Evolutionary conservation across 2,113 vertebrate genomes (phyloP), one percentile per base, ranked within the genome.

Genomic region (Pandion haliaetus): DNA sequence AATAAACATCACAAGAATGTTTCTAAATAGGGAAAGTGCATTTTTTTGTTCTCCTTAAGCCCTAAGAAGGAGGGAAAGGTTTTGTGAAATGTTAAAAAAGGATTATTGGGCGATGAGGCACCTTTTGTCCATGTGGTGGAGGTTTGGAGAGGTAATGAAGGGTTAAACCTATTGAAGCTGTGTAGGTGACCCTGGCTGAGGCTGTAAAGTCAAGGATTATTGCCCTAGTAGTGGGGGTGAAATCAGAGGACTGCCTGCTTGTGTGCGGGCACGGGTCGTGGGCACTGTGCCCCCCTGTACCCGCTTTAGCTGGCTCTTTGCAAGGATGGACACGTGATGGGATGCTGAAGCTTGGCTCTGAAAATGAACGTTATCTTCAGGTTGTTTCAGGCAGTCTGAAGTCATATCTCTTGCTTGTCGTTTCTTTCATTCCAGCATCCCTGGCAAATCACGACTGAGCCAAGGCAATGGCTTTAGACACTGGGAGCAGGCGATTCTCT

Each of bases 1-100:
- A 96, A 96, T 95, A 97, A 97, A 97, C 96, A 96, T 95, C 91
- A 96, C 77, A 97, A 79, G 94, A 97, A 96, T 95, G 95, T 96
- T 96, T 93, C 97, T 97, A 97, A 97, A 97, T 95, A 89, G 40
- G 89, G 95, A 96, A 95, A 28, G 25, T 2, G 14, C 5, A 2
- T 58, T 54, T 69, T 77, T 74, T 61, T 66, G 4, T 90, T 70
- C 83, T 94, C 38, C 59, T 86, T 88, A 85, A 90, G 69, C 82
- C 45, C 93, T 71, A 63, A 92, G 73, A 88, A 45, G 40, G 77
- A 86, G 31, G 26, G 10, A 69, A 81, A 86, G 86, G 72, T 82
- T 94, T 89, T 82, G 57, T 12, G 38, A 93, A 79, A 94, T 36
- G 69, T 69, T 95, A 40, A 52, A 70, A 85, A 79, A 50, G 42